Percentiles rank a stretch among this genome's conserved stretches.
These are phyloP conservation scores for Linyphia triangularis DNA, from an alignment of 2,888 invertebrate species.

Conservation along the genomic window DNA sequence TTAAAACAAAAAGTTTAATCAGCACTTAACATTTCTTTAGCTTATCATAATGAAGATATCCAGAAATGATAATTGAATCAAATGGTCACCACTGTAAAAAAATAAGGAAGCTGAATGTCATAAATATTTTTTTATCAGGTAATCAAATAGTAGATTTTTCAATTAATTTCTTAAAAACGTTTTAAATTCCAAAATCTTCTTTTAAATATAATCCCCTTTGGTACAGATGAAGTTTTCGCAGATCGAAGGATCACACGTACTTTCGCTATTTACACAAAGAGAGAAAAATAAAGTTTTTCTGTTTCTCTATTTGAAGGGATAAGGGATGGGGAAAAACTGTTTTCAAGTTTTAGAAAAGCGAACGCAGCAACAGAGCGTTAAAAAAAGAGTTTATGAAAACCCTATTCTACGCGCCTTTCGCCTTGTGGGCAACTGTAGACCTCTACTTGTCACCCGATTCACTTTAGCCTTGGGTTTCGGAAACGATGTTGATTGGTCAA, in stretches of 20 bases:
- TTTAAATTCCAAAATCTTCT: not conserved
- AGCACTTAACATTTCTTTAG: too few relatives aligned
- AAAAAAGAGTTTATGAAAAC: slow-evolving; percentile 65
- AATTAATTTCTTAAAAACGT: not conserved
- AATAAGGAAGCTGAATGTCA: too few relatives aligned
- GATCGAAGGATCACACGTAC: too few relatives aligned
- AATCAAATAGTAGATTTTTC: not conserved
- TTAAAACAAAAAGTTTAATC: too few relatives aligned
- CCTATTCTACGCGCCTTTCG: slow-evolving; percentile 65
- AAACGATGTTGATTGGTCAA: slow-evolving; percentile 37
- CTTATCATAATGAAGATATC: too few relatives aligned
- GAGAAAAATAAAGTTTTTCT: not conserved
- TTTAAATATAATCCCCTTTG: too few relatives aligned
- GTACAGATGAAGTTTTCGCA: too few relatives aligned
- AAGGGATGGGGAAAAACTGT: not conserved
- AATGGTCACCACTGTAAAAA: too few relatives aligned
- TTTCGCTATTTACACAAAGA: too few relatives aligned
- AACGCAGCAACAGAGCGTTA: slow-evolving; percentile 54
- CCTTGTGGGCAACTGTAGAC: slow-evolving; percentile 46
- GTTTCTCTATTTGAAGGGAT: not conserved
- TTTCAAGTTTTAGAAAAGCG: slow-evolving; percentile 44
- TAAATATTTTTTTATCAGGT: not conserved
- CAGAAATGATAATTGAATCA: too few relatives aligned
- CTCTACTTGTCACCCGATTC: slow-evolving; percentile 30
- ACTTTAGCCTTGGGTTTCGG: slow-evolving; percentile 58